Evolutionary conservation across 2,113 vertebrate species (phyloP), one percentile per base, ranked within the genome.

Genomic region (Ranitomeya variabilis): DNA sequence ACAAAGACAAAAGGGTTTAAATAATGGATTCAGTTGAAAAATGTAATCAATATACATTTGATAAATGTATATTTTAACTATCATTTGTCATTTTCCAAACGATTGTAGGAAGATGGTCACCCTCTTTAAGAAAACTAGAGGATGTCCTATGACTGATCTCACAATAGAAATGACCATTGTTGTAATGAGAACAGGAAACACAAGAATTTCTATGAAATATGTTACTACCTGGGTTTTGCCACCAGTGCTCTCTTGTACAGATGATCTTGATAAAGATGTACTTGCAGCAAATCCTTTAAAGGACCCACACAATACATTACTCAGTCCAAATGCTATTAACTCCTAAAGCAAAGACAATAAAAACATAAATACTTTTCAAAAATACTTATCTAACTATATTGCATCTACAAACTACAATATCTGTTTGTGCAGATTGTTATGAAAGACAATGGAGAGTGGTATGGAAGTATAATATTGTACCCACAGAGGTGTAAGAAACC

Each of bases 181-280:
- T 45, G 37, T 45, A 45, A 2, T 45, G 37, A 45, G 14, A 64
- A 64, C 62, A 64, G 62, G 16, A 64, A 4, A 64, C 67, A 14
- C 14, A 73, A 45, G 37, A 45, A 4, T 45, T 45, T 45, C 3
- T 3, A 57, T 11, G 55, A 9, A 57, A 11, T 11, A 45, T 45
- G 13, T 66, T 52, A 26, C 1, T 95, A 99, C 98, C 97, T 99
- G 98, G 0, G 97, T 99, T 94, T 99, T 99, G 2, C 98, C 97
- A 23, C 98, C 98, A 0, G 97, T 97, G 91, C 98, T 99, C 90
- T 98, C 98, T 90, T 99, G 98, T 55, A 99, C 96, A 14, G 96
- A 97, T 0, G 96, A 98, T 91, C 98, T 97, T 51, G 98, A 98
- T 51, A 99, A 95, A 89, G 98, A 94, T 0, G 98, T 99, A 62